Base-by-base conservation (phyloP, 2,888 invertebrate species). In the Zeuzera pyrina region DNA sequence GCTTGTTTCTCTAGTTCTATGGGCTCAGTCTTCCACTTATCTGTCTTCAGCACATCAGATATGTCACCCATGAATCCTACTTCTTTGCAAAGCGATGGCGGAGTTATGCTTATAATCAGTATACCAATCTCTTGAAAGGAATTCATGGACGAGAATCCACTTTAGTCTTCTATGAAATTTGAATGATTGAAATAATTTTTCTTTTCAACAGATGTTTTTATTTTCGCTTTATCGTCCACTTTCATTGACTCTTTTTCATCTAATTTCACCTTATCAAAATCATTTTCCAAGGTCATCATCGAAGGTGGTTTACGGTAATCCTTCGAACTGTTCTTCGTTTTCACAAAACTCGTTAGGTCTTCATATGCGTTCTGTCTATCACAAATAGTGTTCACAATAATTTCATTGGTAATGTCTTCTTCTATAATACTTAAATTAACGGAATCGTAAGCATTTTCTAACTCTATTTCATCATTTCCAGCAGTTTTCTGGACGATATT, bases 91-190 rank as follows among this genome's bases (percentile, higher is more conserved):
- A 83, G 81, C 12, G 81, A 77, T 35, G 81, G 79, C 44, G 81
- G 81, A 53, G 78, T 79, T 33, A 79, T 73, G 40, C 73, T 79
- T 58, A 83, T 83, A 30, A 83, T 76, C 10, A 91, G 91, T 51
- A 92, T 77, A 7, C 92, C 92, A 28, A 92, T 88, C 57, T 93
- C 93, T 70, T 93, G 92, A 60, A 92, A 93, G 4, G 93, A 93
- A 64, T 89, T 92, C 85, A 93, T 91, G 5, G 93, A 93, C 8
- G 92, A 92, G 68, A 93, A 93, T 15, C 93, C 93, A 57, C 93
- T 93, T 66, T 93, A 93, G 50, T 93, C 92, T 61, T 93, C 93
- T 30, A 78, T 65, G 37, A 72, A 78, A 12, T 33, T 67, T 24
- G 63, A 56, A 38, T 60, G 56, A 46, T 61, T 68, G 43, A 57